Base-by-base conservation (phyloP, 1,140 invertebrate species). In the Lasioglossum baleicum region DNA sequence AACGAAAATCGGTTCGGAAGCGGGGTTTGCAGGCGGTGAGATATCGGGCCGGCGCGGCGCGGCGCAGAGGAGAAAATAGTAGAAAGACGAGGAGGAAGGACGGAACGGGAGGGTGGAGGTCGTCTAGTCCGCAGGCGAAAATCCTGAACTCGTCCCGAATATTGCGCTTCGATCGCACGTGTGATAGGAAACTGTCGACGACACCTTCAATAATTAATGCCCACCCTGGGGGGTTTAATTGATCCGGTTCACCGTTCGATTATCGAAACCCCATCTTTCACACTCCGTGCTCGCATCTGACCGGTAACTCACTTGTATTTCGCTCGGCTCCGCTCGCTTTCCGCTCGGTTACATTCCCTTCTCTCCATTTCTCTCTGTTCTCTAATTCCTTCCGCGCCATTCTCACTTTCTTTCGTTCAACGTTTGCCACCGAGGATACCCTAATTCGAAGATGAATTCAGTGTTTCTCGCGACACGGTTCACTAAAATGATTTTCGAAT, bases 201-300 rank as follows among this genome's bases (percentile, higher is more conserved):
- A 87, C 82, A 87, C 76, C 80, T 82, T 77, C 80, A 71, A 87
- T 87, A 87, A 87, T 87, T 87, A 84, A 87, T 87, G 85, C 60
- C 72, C 81, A 68, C 58, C 75, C 66, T 67, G 75, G 35, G 75
- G 82, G 74, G 72, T 87, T 87, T 87, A 88, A 88, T 88, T 88
- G 86, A 82, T 88, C 82, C 81, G 83, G 75, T 88, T 87, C 81
- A 77, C 77, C 65, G 79, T 88, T 84, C 86, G 83, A 88, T 88
- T 88, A 88, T 88, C 87, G 86, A 82, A 77, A 81, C 60, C 71
- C 73, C 71, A 86, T 87, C 84, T 84, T 86, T 88, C 86, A 86
- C 75, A 75, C 56, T 58, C 66, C 51, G 56, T 40, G 60, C 74
- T 72, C 66, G 56, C 74, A 60, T 76, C 82, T 69, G 44, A 74